These are phyloP conservation scores for Drosophila formosana DNA, from an alignment of 2,888 invertebrate species.

Conservation along the genomic window DNA sequence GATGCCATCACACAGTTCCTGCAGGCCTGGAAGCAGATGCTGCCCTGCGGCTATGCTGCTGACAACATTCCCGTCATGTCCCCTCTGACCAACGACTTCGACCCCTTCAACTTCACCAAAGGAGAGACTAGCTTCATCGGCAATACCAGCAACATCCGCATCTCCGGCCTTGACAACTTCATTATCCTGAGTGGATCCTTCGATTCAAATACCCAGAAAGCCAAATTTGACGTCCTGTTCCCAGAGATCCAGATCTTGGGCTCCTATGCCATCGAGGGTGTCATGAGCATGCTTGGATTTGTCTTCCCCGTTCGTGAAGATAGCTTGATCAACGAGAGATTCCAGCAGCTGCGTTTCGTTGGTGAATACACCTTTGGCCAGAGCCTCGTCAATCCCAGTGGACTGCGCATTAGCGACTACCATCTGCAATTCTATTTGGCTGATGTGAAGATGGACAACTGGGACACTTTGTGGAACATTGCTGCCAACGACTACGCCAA, in stretches of 20 bases:
- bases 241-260: conserved; percentile 64
- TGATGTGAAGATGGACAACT: conserved; percentile 53
- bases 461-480: conserved; percentile 68
- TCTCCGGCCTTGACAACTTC: conserved; percentile 67
- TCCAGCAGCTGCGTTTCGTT: conserved; percentile 65
- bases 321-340: conserved; percentile 56
- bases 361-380: conserved; percentile 51
- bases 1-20: conserved; percentile 54
- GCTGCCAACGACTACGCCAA: conserved; percentile 67
- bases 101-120: conserved; percentile 19
- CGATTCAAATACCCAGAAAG: conserved; percentile 48
- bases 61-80: conserved; percentile 66
- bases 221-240: conserved; percentile 63
- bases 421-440: conserved; percentile 64
- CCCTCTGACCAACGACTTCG: conserved; percentile 50
- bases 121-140: conserved; percentile 55
- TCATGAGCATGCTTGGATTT: conserved; percentile 50
- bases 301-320: conserved; percentile 41
- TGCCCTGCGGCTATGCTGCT: conserved; percentile 73
- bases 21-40: conserved; percentile 57
- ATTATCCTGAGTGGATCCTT: conserved; percentile 53
- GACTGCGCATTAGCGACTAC: conserved; percentile 61
- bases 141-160: conserved; percentile 63
- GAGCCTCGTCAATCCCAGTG: conserved; percentile 43
- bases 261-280: conserved; percentile 55